Evolutionary conservation across 2,888 invertebrate genomes (phyloP), one percentile per base, ranked within the genome.

Genomic region (Synergus gifuensis): DNA sequence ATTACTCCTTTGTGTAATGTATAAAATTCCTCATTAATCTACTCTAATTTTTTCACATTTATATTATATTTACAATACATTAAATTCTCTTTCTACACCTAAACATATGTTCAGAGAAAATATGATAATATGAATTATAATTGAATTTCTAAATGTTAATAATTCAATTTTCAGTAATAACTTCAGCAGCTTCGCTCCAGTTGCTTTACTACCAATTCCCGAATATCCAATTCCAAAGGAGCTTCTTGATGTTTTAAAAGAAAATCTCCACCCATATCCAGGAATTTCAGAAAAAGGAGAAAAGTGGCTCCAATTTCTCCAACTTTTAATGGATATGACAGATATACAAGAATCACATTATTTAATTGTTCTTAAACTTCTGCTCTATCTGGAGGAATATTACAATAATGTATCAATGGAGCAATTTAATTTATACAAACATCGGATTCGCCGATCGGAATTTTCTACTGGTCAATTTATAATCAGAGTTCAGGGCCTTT

Each of bases 341-440:
- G 73, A 73, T 0, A 36, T 54, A 9, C 14, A 36, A n/a, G 73
- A 73, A 5, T 22, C 46, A 16, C 9, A 73, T 73, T 73, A 73
- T 36, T 36, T 54, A 28, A 73, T 73, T 16, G 49, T 73, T n/a
- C 49, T 73, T 12, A 73, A 73, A 73, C 49, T 73, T 11, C 36
- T 73, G 2, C 73, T 73, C 36, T 73, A 73, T 5, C 73, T 73
- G 4, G 73, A 73, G 16, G 73, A 73, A 36, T 73, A 73, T 54
- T 73, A 73, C 11, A 73, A 73, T 36, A 73, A 73, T 36, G 36
- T 54, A 16, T 46, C 73, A 54, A 73, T 73, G 73, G 16, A 54
- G 16, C 9, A 73, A 28, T 73, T n/a, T 28, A 73, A 73, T 54
- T 73, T 73, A n/a, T 9, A 54, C 16, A 36, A 36, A 9, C 54